Percentiles rank a stretch among this genome's conserved stretches.
Conservation (phyloP, 2,888 invertebrate genomes). For the Drosophila subquinaria region DNA sequence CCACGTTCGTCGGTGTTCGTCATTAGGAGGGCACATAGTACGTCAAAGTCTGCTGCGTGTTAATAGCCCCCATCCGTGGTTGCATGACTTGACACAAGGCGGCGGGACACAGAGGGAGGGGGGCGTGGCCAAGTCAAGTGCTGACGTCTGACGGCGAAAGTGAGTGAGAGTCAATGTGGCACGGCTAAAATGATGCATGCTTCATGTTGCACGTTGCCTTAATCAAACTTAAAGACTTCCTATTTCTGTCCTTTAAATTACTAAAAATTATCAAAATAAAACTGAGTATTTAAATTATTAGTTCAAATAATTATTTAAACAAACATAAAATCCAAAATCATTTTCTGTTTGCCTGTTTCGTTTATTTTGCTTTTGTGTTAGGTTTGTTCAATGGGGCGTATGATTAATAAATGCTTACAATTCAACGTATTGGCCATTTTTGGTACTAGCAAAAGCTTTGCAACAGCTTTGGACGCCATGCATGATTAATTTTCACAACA, state of each 20-base stretch:
- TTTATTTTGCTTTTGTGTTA: neutral
- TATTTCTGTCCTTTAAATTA: neutral
- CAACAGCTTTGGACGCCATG: constrained; percentile 14
- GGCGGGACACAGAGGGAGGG: neutral
- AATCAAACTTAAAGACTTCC: constrained; percentile 1
- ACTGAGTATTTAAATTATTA: neutral
- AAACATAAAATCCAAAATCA: neutral
- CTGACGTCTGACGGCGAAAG: constrained; percentile 46
- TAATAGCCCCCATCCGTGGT: constrained; percentile 69
- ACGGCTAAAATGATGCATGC: constrained; percentile 12
- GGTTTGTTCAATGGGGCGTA: constrained; percentile 37
- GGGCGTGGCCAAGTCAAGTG: constrained; percentile 47
- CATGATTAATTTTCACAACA: constrained; percentile 13
- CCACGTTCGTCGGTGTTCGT: constrained; percentile 67
- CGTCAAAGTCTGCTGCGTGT: constrained; percentile 74
- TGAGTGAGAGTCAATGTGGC: constrained; percentile 34
- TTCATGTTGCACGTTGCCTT: neutral
- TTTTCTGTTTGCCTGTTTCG: neutral
- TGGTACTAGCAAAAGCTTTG: constrained; percentile 40
- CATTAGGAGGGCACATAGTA: constrained; percentile 74
- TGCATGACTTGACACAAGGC: constrained; percentile 55
- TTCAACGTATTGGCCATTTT: constrained; percentile 22
- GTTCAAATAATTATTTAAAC: neutral
- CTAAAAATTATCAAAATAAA: neutral
- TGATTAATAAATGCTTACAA: constrained; percentile 37